phyloP scores from a whole-genome alignment of 2,888 invertebrate species.

The Xestoiulus laeticollis region DNA sequence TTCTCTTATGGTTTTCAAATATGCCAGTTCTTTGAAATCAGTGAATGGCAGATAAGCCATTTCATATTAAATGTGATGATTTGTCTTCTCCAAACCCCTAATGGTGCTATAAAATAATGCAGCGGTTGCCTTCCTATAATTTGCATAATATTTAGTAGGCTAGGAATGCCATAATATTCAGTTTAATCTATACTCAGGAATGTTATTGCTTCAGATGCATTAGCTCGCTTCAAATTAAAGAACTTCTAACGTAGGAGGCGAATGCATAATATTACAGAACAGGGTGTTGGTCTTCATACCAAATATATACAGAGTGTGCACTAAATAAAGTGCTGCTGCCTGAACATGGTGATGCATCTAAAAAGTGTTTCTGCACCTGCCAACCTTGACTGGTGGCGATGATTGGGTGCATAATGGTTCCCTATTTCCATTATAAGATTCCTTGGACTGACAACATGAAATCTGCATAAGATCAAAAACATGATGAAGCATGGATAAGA shows the following conservation, averaged over 20 bases:
- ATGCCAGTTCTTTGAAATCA: slow-evolving; percentile 1
- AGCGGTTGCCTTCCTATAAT: slow-evolving; percentile 2
- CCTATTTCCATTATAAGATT: not conserved
- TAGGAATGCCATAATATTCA: slow-evolving; percentile 6
- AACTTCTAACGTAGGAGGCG: not conserved
- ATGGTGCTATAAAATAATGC: slow-evolving; percentile 8
- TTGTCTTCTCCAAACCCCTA: slow-evolving; percentile 4
- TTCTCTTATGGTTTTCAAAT: not conserved
- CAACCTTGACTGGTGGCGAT: too few relatives aligned
- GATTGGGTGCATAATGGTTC: not conserved
- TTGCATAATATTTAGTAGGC: slow-evolving; percentile 6
- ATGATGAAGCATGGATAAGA: too few relatives aligned
- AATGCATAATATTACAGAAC: too few relatives aligned
- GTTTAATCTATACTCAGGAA: slow-evolving; percentile 8
- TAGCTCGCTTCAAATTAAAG: not conserved
- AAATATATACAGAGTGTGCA: not conserved
- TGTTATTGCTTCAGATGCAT: slow-evolving; percentile 5
- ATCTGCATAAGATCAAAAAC: too few relatives aligned
- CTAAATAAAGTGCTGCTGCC: not conserved
- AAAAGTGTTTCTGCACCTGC: too few relatives aligned
- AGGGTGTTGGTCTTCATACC: not conserved
- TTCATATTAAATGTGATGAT: slow-evolving; percentile 26
- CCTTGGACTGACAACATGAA: too few relatives aligned
- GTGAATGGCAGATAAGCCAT: not conserved
- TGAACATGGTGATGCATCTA: not conserved